phyloP scores from a whole-genome alignment of 35 echinoderm and acorn worm species.

The Heliocidaris tuberculata region DNA sequence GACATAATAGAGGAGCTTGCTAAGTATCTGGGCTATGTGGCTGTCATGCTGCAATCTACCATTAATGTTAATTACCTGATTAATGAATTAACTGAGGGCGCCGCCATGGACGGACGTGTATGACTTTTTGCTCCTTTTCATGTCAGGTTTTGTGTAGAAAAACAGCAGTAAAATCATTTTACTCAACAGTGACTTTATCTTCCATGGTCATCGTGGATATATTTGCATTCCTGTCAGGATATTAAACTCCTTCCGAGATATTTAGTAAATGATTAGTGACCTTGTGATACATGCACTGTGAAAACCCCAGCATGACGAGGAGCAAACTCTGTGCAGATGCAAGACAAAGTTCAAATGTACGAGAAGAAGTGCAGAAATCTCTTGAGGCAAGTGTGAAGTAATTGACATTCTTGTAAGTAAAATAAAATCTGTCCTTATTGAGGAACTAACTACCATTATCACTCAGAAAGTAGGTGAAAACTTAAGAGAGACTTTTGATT shows the following conservation, averaged over 20 bases:
- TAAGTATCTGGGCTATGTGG: too few species aligned
- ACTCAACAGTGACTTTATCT: background rate
- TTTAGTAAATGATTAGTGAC: background rate
- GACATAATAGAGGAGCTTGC: too few species aligned
- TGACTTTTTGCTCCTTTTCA: background rate
- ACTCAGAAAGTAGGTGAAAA: conserved; percentile 3
- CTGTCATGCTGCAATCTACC: too few species aligned
- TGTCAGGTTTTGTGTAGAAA: background rate
- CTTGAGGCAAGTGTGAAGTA: background rate
- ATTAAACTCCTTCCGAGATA: background rate
- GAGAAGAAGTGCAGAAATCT: background rate
- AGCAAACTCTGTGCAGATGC: background rate
- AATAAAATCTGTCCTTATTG: background rate
- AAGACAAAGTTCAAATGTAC: background rate
- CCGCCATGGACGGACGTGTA: conserved; percentile 15
- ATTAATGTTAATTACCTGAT: too few species aligned
- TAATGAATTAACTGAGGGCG: too few species aligned
- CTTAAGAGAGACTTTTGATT: background rate
- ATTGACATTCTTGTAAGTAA: background rate
- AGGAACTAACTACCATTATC: background rate
- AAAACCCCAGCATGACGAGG: background rate
- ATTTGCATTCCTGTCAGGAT: background rate
- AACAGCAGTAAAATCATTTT: conserved; percentile 16
- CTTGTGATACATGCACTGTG: background rate
- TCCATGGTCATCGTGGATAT: background rate